phyloP scores from a whole-genome alignment of 2,888 invertebrate genomes.

The Eupithecia insigniata region DNA sequence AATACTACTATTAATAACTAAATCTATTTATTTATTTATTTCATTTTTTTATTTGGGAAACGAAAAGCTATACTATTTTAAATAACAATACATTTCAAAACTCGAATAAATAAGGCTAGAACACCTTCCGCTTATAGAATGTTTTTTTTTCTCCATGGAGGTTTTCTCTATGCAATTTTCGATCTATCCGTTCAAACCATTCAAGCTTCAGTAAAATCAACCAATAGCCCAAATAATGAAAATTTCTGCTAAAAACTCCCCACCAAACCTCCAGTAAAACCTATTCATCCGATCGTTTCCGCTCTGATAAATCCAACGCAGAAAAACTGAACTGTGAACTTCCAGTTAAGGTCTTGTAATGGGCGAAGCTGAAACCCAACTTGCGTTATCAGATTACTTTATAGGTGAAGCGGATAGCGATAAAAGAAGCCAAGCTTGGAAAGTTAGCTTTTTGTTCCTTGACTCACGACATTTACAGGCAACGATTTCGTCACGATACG shows the following conservation, averaged over 20 bases:
- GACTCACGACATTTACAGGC: not conserved
- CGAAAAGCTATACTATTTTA: too few species aligned
- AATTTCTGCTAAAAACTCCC: not conserved
- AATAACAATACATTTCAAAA: too few species aligned
- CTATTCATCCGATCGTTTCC: constrained; percentile 32
- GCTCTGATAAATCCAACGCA: constrained; percentile 34
- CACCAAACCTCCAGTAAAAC: constrained; percentile 19
- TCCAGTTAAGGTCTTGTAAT: constrained; percentile 35
- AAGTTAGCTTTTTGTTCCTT: constrained; percentile 18
- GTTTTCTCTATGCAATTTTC: not conserved
- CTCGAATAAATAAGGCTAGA: too few species aligned
- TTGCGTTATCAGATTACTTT: constrained; percentile 41
- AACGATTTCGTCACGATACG: not conserved
- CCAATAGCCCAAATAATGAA: constrained; percentile 12
- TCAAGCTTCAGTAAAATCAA: not conserved
- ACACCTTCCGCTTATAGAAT: too few species aligned
- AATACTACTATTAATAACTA: too few species aligned
- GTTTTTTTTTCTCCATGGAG: too few species aligned
- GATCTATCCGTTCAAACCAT: not conserved
- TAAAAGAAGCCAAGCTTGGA: constrained; percentile 32
- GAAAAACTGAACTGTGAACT: constrained; percentile 36
- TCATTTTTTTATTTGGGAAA: too few species aligned
- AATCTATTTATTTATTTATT: too few species aligned
- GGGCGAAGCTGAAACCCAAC: constrained; percentile 29
- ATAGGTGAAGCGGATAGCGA: constrained; percentile 29